phyloP scores from a whole-genome alignment of 2,113 vertebrate species.

The Cricetomys ansorgei region DNA sequence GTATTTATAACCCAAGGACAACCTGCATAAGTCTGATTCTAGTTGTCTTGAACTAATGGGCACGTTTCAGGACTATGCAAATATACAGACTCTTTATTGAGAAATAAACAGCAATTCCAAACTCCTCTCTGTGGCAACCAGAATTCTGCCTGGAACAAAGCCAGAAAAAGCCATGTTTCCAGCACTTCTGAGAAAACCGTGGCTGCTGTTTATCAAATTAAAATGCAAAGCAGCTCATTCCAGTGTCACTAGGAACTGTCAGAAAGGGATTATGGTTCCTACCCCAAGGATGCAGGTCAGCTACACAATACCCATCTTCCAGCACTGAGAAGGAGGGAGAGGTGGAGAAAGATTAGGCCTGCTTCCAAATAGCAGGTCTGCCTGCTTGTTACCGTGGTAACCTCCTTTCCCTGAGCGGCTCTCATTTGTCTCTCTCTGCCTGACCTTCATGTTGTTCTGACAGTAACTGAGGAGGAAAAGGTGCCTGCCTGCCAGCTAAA shows the following conservation, averaged over 20 bases:
- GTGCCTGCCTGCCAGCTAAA: conserved; percentile 74
- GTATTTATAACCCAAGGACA: not conserved
- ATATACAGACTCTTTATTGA: conserved; percentile 63
- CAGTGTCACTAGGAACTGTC: conserved; percentile 61
- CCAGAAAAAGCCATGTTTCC: conserved; percentile 71
- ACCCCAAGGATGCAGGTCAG: conserved; percentile 77
- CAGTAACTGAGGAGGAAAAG: conserved; percentile 76
- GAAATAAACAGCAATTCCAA: conserved; percentile 70
- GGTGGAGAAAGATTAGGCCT: conserved; percentile 78
- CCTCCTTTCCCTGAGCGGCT: conserved; percentile 74
- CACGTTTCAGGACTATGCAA: conserved; percentile 43
- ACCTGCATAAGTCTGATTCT: conserved; percentile 41
- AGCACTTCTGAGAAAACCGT: conserved; percentile 19
- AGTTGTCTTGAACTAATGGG: conserved; percentile 37
- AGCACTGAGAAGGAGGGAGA: conserved; percentile 55
- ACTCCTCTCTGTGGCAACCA: conserved; percentile 51
- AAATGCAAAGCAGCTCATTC: conserved; percentile 67
- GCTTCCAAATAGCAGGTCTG: conserved; percentile 78
- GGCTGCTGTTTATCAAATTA: conserved; percentile 73
- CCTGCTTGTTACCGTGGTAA: conserved; percentile 82
- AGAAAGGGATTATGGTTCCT: conserved; percentile 66
- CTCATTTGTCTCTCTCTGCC: conserved; percentile 79
- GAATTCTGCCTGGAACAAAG: conserved; percentile 72
- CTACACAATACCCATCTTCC: conserved; percentile 75
- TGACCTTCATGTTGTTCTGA: conserved; percentile 82